These are phyloP conservation scores for Drosophila mayaguana DNA, from an alignment of 2,888 invertebrate species.

Conservation along the genomic window DNA sequence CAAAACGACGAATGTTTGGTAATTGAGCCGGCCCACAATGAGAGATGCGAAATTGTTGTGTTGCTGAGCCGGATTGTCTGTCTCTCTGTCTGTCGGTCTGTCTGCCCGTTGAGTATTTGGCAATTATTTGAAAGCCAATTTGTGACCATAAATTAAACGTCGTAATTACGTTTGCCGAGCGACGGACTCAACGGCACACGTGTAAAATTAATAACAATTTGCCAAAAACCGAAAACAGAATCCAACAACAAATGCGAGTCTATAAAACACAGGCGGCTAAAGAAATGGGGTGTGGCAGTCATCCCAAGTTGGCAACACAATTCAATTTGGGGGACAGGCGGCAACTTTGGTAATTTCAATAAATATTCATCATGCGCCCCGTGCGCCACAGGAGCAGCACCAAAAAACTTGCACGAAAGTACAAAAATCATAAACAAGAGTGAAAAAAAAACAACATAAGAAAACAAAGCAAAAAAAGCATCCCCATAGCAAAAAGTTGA, in stretches of 20 bases:
- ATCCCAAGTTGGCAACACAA: conserved; percentile 75
- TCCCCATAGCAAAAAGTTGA: conserved; percentile 56
- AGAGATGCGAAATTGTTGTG: conserved; percentile 52
- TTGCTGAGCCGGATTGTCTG: conserved; percentile 16
- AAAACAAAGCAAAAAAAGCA: not conserved
- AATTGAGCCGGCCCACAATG: conserved; percentile 62
- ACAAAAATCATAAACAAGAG: conserved; percentile 72
- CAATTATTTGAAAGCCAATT: conserved; percentile 71
- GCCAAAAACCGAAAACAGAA: conserved; percentile 52
- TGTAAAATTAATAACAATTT: conserved; percentile 85
- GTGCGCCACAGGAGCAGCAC: conserved; percentile 48
- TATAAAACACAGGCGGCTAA: conserved; percentile 14
- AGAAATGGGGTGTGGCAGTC: conserved; percentile 27
- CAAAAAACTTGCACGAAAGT: conserved; percentile 58
- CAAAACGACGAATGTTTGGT: conserved; percentile 34
- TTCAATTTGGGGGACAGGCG: conserved; percentile 77
- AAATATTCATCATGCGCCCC: conserved; percentile 83
- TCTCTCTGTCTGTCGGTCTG: conserved; percentile 8
- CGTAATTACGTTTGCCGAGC: conserved; percentile 66
- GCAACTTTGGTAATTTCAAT: conserved; percentile 82
- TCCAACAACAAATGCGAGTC: conserved; percentile 14
- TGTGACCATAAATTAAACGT: conserved; percentile 61
- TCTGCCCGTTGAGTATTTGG: conserved; percentile 26
- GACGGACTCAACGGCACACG: conserved; percentile 52
- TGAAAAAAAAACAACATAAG: conserved; percentile 9